A percentile compares a stretch with the other conserved stretches of the same genome.
Conservation (phyloP, 1,140 invertebrate genomes). For the Drosophila teissieri region DNA sequence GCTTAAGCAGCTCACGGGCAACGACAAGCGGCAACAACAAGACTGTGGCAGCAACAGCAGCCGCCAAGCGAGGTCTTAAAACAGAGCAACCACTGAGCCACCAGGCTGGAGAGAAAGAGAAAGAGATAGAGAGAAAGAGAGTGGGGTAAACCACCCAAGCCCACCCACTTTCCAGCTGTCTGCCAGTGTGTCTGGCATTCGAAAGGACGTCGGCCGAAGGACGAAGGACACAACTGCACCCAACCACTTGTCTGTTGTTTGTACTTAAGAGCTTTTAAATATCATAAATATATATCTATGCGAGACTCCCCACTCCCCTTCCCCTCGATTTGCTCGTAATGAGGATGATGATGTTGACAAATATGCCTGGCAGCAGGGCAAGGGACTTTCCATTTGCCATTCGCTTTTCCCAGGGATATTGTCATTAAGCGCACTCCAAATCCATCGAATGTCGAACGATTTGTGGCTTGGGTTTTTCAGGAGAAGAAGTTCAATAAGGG, state of each 20-base stretch:
- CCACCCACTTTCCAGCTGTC: constrained; percentile 37
- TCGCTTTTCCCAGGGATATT: constrained; percentile 20
- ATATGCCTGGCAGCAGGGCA: constrained; percentile 71
- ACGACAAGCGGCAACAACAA: constrained; percentile 22
- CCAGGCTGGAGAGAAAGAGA: background rate
- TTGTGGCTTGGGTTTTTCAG: background rate
- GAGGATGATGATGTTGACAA: constrained; percentile 76
- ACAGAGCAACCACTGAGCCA: constrained; percentile 32
- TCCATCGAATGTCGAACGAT: background rate
- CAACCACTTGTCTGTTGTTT: constrained; percentile 73
- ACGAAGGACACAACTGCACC: constrained; percentile 66
- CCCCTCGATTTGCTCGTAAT: constrained; percentile 14
- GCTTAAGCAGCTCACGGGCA: constrained; percentile 79
- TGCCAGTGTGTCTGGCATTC: constrained; percentile 67
- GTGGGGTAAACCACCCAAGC: background rate
- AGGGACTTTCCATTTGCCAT: constrained; percentile 36
- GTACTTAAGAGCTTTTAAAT: constrained; percentile 84
- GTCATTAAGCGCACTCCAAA: constrained; percentile 20
- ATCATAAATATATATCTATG: constrained; percentile 83
- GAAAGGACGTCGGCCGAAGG: constrained; percentile 53
- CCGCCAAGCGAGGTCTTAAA: constrained; percentile 44
- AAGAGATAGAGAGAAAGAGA: too few relatives aligned
- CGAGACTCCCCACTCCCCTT: background rate
- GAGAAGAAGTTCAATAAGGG: background rate
- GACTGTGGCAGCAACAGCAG: constrained; percentile 19